These are phyloP conservation scores for Lepidotrigona ventralis DNA, from an alignment of 1,140 invertebrate genomes.

Conservation along the genomic window DNA sequence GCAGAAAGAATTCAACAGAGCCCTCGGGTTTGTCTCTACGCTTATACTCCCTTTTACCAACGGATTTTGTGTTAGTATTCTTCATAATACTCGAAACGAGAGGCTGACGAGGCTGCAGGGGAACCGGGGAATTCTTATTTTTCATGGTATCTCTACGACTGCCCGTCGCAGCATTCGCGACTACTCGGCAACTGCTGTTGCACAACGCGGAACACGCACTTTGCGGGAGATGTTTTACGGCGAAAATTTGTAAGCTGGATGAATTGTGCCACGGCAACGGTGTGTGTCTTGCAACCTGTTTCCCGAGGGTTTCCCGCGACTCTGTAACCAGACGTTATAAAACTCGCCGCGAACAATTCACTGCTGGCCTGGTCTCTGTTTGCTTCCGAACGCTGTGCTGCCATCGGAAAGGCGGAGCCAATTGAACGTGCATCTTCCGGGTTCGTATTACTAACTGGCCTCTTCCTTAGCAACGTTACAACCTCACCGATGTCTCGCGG, in stretches of 20 bases:
- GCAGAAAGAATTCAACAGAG: background rate
- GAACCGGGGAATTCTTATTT: conserved; percentile 21
- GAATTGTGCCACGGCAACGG: conserved; percentile 38
- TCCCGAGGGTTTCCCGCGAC: conserved; percentile 49
- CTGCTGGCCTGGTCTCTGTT: conserved; percentile 31
- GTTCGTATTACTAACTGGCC: no score
- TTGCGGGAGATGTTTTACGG: conserved; percentile 28
- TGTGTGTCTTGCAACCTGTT: conserved; percentile 24
- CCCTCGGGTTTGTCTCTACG: background rate
- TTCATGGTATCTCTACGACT: conserved; percentile 43
- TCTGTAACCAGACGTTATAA: conserved; percentile 46
- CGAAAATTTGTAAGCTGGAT: conserved; percentile 51
- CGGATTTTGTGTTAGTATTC: background rate
- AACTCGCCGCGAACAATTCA: conserved; percentile 55
- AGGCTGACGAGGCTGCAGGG: background rate
- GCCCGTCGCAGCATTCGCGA: conserved; percentile 35
- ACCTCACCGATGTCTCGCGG: background rate
- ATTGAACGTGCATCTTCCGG: background rate
- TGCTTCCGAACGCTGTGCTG: conserved; percentile 32
- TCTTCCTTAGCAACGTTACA: background rate
- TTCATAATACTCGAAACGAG: background rate
- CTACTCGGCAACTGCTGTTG: conserved; percentile 33
- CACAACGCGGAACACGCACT: conserved; percentile 41
- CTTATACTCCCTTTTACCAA: background rate
- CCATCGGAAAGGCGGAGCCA: background rate